These are phyloP conservation scores for Ptyas mucosa DNA, from an alignment of 2,113 vertebrate genomes.

Conservation along the genomic window DNA sequence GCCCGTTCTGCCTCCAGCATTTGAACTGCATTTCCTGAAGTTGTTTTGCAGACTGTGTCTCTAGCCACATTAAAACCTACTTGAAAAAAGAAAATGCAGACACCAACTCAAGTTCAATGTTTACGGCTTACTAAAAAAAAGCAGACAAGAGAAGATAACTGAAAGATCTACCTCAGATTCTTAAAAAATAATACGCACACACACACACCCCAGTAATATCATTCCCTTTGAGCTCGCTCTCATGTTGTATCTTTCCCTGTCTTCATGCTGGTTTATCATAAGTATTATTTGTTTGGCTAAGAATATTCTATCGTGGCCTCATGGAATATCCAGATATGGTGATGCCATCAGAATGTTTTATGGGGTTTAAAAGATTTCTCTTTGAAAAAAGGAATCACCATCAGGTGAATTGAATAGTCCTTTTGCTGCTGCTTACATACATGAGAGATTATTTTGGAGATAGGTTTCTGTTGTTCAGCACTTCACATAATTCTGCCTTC, in stretches of 20 bases:
- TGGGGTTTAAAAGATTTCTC: not conserved
- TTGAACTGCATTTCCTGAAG: not conserved
- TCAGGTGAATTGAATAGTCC: not conserved
- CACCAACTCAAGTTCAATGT: not conserved
- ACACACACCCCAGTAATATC: not conserved
- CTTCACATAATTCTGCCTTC: conserved; percentile 24
- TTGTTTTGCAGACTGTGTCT: not conserved
- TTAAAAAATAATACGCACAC: not conserved
- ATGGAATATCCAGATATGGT: not conserved
- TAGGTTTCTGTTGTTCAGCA: not conserved
- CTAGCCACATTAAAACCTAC: not conserved
- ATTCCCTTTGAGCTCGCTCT: not conserved
- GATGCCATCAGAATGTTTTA: not conserved
- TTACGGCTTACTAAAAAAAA: not conserved
- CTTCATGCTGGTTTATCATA: not conserved
- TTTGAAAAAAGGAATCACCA: not conserved
- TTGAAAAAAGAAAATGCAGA: not conserved
- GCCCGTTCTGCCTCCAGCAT: not conserved
- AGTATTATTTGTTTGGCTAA: not conserved
- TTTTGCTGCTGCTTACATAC: conserved; percentile 15
- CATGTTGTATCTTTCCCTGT: not conserved
- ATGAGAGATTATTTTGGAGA: conserved; percentile 11
- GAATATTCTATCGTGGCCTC: not conserved
- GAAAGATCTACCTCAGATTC: not conserved
- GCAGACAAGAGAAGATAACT: not conserved